A percentile compares a stretch with the other conserved stretches of the same genome.
Evolutionary conservation across 2,797 vertebrate species (phyloP).

Genomic region (Oreochromis grahami): DNA sequence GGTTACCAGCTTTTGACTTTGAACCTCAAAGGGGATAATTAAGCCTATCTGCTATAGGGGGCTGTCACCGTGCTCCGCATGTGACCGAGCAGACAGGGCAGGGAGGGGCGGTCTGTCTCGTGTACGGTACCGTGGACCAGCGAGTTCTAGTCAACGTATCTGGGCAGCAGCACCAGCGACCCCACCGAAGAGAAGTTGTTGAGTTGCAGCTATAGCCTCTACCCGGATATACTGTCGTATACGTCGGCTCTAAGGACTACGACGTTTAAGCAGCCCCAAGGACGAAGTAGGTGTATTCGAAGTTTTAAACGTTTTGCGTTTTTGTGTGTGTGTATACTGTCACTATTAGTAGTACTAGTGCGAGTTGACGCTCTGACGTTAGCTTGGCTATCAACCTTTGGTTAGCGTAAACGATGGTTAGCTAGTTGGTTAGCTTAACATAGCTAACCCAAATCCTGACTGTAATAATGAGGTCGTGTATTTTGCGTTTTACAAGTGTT

Average conservation of each 20-base stretch:
- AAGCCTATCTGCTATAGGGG: too few relatives aligned
- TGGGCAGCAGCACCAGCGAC: background rate
- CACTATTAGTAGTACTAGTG: background rate
- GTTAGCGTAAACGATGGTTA: background rate
- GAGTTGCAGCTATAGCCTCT: background rate
- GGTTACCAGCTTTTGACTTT: rapidly evolving
- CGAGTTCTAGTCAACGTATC: slow-evolving; percentile 8
- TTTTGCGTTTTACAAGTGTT: background rate
- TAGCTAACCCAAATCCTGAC: background rate
- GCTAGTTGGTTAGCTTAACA: background rate
- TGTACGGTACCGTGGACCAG: slow-evolving; percentile 68
- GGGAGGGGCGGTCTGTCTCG: slow-evolving; percentile 60
- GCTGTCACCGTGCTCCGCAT: slow-evolving; percentile 31
- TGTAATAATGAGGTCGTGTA: background rate
- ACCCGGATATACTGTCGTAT: background rate
- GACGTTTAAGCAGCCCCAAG: background rate
- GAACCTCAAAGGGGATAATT: background rate
- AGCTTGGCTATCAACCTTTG: background rate
- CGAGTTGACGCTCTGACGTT: background rate
- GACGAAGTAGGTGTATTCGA: background rate
- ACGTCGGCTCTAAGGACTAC: background rate
- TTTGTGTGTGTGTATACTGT: background rate
- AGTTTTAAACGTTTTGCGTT: background rate
- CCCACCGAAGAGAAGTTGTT: background rate
- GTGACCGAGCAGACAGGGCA: slow-evolving; percentile 40